These are phyloP conservation scores for Callocephalon fimbriatum DNA, from an alignment of 2,113 vertebrate genomes.

Conservation along the genomic window DNA sequence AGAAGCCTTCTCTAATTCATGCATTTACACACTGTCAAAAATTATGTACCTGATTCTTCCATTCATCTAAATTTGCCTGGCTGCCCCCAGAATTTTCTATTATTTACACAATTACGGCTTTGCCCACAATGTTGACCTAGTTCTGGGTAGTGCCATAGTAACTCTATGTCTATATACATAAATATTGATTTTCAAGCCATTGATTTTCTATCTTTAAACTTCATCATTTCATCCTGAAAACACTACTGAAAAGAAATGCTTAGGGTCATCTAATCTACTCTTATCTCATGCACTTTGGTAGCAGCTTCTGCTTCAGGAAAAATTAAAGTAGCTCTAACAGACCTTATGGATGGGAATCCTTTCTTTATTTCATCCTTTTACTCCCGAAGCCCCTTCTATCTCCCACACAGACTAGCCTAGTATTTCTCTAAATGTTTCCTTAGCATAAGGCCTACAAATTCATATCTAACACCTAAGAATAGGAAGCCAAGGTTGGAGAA, in stretches of 20 bases:
- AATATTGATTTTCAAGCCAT: not conserved
- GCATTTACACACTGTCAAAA: not conserved
- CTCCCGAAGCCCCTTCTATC: not conserved
- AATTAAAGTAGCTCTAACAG: not conserved
- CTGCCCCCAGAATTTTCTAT: slow-evolving; percentile 39
- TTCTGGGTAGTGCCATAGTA: not conserved
- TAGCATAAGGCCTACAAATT: not conserved
- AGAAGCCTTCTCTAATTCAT: not conserved
- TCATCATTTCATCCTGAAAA: not conserved
- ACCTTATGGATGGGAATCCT: not conserved
- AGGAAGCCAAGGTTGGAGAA: not conserved
- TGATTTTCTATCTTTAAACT: not conserved
- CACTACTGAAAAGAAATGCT: not conserved
- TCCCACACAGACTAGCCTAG: not conserved
- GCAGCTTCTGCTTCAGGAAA: not conserved
- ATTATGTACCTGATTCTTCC: not conserved
- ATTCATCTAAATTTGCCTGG: slow-evolving; percentile 38
- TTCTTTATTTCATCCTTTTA: not conserved
- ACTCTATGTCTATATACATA: not conserved
- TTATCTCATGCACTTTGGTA: rapidly evolving
- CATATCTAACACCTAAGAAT: not conserved
- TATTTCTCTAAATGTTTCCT: not conserved
- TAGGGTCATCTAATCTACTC: not conserved
- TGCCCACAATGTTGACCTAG: slow-evolving; percentile 29
- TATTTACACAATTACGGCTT: slow-evolving; percentile 14